A percentile compares a stretch with the other conserved stretches of the same genome.
These are phyloP conservation scores for Pygmarrhopalites habei DNA, from an alignment of 1,140 invertebrate species.

Conservation along the genomic window DNA sequence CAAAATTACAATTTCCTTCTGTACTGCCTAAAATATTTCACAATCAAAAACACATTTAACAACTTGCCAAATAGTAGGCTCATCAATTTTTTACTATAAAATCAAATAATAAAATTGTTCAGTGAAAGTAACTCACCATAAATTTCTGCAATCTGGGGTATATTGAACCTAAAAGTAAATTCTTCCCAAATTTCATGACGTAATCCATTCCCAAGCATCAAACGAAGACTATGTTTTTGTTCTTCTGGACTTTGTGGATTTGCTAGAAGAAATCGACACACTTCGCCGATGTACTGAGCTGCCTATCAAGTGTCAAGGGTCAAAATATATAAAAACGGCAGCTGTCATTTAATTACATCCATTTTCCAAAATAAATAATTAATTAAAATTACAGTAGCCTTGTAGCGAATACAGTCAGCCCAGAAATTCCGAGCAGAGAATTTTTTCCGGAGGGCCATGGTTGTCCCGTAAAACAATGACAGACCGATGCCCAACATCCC, in stretches of 20 bases:
- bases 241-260: constrained; percentile 50
- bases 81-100: too few species aligned
- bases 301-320: constrained; percentile 44
- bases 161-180: constrained; percentile 53
- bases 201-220: constrained; percentile 61
- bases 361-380: background rate
- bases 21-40: too few species aligned
- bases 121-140: too few species aligned
- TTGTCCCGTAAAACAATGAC: constrained; percentile 45
- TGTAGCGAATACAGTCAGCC: constrained; percentile 62
- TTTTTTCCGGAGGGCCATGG: constrained; percentile 50
- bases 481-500: constrained; percentile 44
- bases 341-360: too few species aligned
- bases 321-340: background rate
- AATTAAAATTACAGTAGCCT: constrained; percentile 55
- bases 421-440: constrained; percentile 57
- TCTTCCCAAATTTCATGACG: constrained; percentile 56
- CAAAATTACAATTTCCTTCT: constrained; percentile 55
- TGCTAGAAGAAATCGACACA: constrained; percentile 58
- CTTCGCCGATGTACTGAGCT: constrained; percentile 61
- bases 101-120: too few species aligned
- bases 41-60: too few species aligned
- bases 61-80: too few species aligned
- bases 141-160: constrained; percentile 52
- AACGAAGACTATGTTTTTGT: constrained; percentile 46